Percentiles rank a stretch among this genome's conserved stretches.
phyloP scores from a whole-genome alignment of 1,140 invertebrate species.

The Platorchestia sp. region DNA sequence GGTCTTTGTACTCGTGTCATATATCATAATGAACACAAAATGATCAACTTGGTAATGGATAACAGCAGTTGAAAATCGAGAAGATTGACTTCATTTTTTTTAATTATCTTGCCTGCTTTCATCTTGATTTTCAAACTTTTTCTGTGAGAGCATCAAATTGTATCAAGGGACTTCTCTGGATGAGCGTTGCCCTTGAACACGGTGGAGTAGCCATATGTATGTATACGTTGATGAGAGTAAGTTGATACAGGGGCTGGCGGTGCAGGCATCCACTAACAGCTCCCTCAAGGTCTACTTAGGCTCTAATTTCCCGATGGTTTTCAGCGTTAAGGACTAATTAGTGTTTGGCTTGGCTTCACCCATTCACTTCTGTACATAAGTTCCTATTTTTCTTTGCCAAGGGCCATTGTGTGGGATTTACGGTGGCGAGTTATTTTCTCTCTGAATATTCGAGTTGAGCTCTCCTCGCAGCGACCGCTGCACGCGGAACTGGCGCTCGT shows the following conservation, averaged over 20 bases:
- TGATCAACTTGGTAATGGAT: too few relatives aligned
- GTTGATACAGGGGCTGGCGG: background rate
- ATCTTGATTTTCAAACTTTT: too few relatives aligned
- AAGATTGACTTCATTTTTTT: too few relatives aligned
- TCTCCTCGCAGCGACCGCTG: background rate
- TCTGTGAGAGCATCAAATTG: too few relatives aligned
- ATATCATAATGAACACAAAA: too few relatives aligned
- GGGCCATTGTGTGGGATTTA: background rate
- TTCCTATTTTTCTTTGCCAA: background rate
- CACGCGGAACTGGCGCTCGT: background rate
- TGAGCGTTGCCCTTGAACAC: background rate
- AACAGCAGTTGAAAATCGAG: too few relatives aligned
- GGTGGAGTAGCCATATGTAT: background rate
- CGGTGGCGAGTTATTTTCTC: background rate
- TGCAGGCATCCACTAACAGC: background rate
- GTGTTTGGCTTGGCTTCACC: background rate
- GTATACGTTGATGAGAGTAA: too few relatives aligned
- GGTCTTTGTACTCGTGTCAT: too few relatives aligned
- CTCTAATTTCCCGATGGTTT: background rate
- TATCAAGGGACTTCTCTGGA: background rate
- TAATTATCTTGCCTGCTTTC: too few relatives aligned
- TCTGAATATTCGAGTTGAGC: background rate
- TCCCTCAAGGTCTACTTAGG: background rate
- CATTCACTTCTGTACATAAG: background rate
- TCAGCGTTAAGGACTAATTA: background rate